Evolutionary conservation across 2,888 invertebrate genomes (phyloP), one percentile per base, ranked within the genome.

Genomic region (Macrosoma leucophasiata): DNA sequence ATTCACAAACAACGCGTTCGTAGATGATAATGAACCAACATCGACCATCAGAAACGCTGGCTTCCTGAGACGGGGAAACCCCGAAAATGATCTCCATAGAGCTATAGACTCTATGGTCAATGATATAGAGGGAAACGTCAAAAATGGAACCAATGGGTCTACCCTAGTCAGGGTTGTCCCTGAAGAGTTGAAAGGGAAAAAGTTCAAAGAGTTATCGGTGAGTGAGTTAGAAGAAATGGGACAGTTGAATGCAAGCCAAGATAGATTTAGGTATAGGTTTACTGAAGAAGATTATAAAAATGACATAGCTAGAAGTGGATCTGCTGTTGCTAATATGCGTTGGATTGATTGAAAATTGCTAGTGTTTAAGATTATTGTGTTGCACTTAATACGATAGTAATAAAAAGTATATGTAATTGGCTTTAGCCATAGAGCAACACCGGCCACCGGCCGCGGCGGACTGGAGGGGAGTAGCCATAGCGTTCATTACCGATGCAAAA

Each of bases 281-380:
- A 60, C 55, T 11, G 70, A 71, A 20, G 62, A 67, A 0, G 73
- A 81, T 48, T 82, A 79, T 48, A 56, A 44, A 3, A 60, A 61
- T 33, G 79, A 79, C 40, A 30, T 75, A 1, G 38, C 42, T 3
- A 63, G 63, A 32, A 50, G 50, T 13, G 47, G 46, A 5, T 24
- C 41, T 4, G 43, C 49, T 7, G 57, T 54, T 26, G 46, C 57
- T 27, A 68, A 62, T 49, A 30, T 72, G 5, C 51, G 56, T 14
- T 81, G 81, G 79, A 54, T 76, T 29, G 75, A 79, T 48, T 79
- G 53, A 46, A 23, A 9, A 25, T n/a, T n/a, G n/a, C n/a, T n/a
- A n/a, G n/a, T n/a, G n/a, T n/a, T n/a, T n/a, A n/a, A n/a, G n/a
- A n/a, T n/a, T n/a, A n/a, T n/a, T n/a, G n/a, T n/a, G n/a, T n/a